phyloP scores from a whole-genome alignment of 2,797 vertebrate species.

The Pangasius mekongensis region DNA sequence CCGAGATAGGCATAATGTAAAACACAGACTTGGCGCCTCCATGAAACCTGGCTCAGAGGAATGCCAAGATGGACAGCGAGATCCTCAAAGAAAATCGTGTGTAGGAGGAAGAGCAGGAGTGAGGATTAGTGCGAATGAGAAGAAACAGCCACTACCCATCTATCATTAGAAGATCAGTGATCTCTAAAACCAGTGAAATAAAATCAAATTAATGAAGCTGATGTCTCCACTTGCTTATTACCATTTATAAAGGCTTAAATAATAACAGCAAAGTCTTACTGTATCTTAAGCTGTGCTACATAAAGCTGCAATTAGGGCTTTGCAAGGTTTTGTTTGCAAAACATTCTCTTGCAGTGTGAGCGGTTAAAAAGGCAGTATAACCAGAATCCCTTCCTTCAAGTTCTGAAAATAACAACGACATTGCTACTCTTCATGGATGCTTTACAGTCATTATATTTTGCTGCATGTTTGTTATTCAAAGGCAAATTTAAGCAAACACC shows the following conservation, averaged over 20 bases:
- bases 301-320: not conserved
- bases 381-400: not conserved
- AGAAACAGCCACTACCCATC: not conserved
- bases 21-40: not conserved
- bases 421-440: not conserved
- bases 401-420: not conserved
- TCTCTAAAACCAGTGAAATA: not conserved
- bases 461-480: not conserved
- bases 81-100: not conserved
- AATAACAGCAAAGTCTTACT: no score
- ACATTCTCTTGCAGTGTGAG: not conserved
- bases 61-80: not conserved
- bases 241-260: not conserved
- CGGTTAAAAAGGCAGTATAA: not conserved
- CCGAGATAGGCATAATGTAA: not conserved
- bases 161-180: conserved; percentile 18
- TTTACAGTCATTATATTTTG: not conserved
- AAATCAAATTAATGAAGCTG: not conserved
- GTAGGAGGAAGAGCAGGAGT: not conserved
- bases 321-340: not conserved
- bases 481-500: not conserved
- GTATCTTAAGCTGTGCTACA: not conserved
- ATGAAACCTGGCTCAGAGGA: not conserved
- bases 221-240: not conserved
- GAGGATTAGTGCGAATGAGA: conserved; percentile 6